Base-by-base conservation (phyloP, 1,140 invertebrate species). In the Zelostemma sp. region DNA sequence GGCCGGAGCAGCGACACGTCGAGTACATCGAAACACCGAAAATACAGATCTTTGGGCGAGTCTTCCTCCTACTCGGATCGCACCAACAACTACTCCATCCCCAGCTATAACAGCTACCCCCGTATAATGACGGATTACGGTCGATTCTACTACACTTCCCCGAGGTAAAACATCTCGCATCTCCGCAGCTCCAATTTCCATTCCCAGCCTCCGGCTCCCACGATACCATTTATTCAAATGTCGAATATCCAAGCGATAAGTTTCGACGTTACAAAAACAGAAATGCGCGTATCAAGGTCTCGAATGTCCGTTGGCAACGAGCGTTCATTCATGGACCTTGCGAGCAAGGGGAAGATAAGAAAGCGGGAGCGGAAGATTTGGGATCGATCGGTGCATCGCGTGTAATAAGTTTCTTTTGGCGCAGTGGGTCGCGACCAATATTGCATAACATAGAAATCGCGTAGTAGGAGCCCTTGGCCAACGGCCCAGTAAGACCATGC, bases 381-480 rank as follows among this genome's bases (percentile, higher is more conserved):
- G 15, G 16, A 43, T 43, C 12, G 15, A 43, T 43, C 16, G 5
- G 8, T 8, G 12, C 8, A 25, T 48, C 12, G 21, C 19, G 19
- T 18, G 17, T 17, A 21, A 45, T 15, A 28, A 5, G 12, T 25
- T 51, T 60, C 9, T 45, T 33, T 45, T 48, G 3, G 25, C 9
- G 21, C 41, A 57, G 16, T 47, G 43, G 16, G n/a, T 46, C 21
- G 18, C 11, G n/a, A 25, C 33, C 21, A 17, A 57, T 41, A 33
- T 64, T 64, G 46, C 40, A 46, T 57, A 54, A 21, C 38, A 38
- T 21, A 9, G 43, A 35, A 35, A 35, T 28, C 8, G 3, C 25
- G 19, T 48, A 61, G 47, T 49, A 48, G 51, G 49, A 75, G 70
- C 71, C 68, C 68, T 79, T 83, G 81, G 81, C 80, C 48, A 41